Conservation (phyloP, 2,888 invertebrate genomes). For the Leucophenga maculata region DNA sequence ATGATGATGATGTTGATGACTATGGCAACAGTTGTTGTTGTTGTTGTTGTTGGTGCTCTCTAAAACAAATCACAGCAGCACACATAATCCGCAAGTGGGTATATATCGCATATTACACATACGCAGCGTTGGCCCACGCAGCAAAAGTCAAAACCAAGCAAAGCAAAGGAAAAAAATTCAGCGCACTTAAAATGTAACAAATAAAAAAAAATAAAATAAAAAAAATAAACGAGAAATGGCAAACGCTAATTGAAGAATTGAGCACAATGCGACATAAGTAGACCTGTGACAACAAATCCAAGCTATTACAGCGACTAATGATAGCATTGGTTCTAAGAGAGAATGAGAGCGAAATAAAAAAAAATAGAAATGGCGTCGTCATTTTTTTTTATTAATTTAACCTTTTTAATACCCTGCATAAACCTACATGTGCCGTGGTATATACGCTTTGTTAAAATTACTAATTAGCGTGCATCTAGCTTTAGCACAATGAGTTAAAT, state of each 20-base stretch:
- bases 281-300: no score
- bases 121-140: slow-evolving; percentile 15
- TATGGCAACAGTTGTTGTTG: not conserved
- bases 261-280: not conserved
- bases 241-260: slow-evolving; percentile 6
- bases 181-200: not conserved
- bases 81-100: not conserved
- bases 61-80: not conserved
- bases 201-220: not conserved
- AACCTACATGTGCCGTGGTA: no score
- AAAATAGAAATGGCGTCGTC: no score
- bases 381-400: no score
- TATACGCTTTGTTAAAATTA: no score
- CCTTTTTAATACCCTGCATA: no score
- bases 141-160: not conserved
- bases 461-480: no score
- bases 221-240: not conserved
- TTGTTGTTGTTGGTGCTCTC: no score
- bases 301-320: no score
- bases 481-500: no score
- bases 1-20: not conserved
- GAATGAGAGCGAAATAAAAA: no score
- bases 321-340: no score
- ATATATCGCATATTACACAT: not conserved
- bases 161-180: not conserved